Conservation (phyloP, 2,888 invertebrate species). For the Hipparchia sbordonii region DNA sequence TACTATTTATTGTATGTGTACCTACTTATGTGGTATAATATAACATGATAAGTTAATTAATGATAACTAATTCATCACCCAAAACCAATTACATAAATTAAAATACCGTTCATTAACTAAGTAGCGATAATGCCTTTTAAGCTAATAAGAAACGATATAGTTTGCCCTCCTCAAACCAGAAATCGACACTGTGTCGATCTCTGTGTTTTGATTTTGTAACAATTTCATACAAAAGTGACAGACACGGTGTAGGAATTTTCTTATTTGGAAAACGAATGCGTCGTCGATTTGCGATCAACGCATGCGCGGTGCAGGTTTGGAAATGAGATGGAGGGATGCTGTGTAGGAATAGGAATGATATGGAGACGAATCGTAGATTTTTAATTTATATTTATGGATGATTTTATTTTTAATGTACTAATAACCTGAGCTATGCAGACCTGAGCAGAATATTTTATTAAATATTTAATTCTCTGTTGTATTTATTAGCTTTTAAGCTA, state of each 20-base stretch:
- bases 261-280: constrained; percentile 38
- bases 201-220: constrained; percentile 25
- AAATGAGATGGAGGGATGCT: constrained; percentile 56
- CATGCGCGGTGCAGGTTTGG: constrained; percentile 49
- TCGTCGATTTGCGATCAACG: constrained; percentile 47
- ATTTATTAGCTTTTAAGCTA: too few relatives aligned
- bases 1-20: too few relatives aligned
- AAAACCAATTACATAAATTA: background rate
- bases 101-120: constrained; percentile 11
- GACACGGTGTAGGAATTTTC: constrained; percentile 29
- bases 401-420: background rate
- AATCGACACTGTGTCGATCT: constrained; percentile 5
- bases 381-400: background rate
- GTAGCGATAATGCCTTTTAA: constrained; percentile 20
- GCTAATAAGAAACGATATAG: constrained; percentile 21
- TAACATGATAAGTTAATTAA: too few relatives aligned
- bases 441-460: too few relatives aligned
- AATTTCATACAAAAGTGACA: constrained; percentile 32
- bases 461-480: too few relatives aligned
- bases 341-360: constrained; percentile 44
- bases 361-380: constrained; percentile 50
- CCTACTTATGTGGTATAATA: too few relatives aligned
- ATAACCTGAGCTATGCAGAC: too few relatives aligned
- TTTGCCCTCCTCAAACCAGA: background rate
- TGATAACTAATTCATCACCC: background rate